Evolutionary conservation across 2,888 invertebrate species (phyloP), one percentile per base, ranked within the genome.

Genomic region (Molorchus minor): DNA sequence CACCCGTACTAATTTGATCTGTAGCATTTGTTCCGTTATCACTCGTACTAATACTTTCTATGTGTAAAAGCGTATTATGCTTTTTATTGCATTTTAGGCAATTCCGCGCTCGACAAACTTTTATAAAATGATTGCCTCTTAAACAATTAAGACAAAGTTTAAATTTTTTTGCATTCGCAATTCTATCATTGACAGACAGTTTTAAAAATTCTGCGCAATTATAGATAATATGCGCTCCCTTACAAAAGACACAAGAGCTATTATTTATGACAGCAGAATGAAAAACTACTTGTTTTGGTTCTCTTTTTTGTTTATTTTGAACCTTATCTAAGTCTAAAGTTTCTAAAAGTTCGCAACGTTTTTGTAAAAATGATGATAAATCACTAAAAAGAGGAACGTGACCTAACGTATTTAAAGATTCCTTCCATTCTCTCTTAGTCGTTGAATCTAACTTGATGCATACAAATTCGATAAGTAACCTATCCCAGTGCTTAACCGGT

Each of bases 61-160:
- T 12, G 12, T 43, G 43, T 12, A 43, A 21, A 3, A 43, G n/a
- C 4, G 43, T 43, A 12, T 43, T 5, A 20, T 43, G 21, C 12
- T 16, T 19, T 40, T 43, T 21, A 1, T 17, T 10, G 3, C 43
- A 43, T 43, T 43, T 43, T 2, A 43, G 13, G 7, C 43, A 43
- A 3, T 20, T 43, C 21, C 43, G 19, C 1, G 43, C 5, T 2
- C 7, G 10, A 3, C 19, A 43, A 17, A 21, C 12, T 43, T 43
- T 43, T 4, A 43, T 4, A 20, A 33, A 46, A 13, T 46, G 46
- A 15, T 46, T 46, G 12, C 12, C 4, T 7, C 30, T 29, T 10
- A 46, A 29, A 16, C 46, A 46, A n/a, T 46, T 46, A n/a, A 46
- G 30, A 33, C 46, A 30, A 3, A 46, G 8, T 13, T 46, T 29